Evolutionary conservation across 2,113 vertebrate species (phyloP), one percentile per base, ranked within the genome.

Genomic region (Tragelaphus strepsiceros): DNA sequence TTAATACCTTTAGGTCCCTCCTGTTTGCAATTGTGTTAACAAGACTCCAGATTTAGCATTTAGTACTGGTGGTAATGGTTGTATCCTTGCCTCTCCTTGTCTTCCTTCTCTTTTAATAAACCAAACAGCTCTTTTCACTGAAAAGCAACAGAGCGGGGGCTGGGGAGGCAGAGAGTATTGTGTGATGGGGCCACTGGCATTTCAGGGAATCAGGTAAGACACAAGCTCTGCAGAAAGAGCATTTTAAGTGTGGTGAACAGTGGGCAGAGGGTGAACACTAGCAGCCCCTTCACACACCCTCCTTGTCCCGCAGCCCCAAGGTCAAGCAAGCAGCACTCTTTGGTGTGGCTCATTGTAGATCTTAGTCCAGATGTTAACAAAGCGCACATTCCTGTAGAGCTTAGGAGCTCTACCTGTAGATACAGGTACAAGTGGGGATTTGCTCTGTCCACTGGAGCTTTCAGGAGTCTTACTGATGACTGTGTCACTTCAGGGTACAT

Each of bases 401-500:
- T 82, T 6, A 10, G 26, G 58, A 51, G 49, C 9, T 16, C 54
- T 43, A 43, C 43, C 43, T 17, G 0, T 7, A 78, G 51, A 9
- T 15, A 21, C 5, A 19, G 35, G 32, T 1, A 8, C 22, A 16
- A 2, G 1, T 3, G 19, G 61, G 53, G 14, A 35, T 2, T 30
- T n/a, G 15, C 46, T n/a, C 30, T 13, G 39, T 14, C 46, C 85
- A 4, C 12, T 21, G 32, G 30, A 14, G 43, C 26, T n/a, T 6
- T 46, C 5, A 11, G 39, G 71, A 53, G 83, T 17, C 56, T 53
- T 16, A 15, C 5, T 49, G 9, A 26, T 2, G 12, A 39, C 16
- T 5, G 5, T 15, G 2, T 28, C 22, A 0, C 49, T 24, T 6
- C n/a, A 1, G 2, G 26, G 26, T 5, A 4, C 22, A 5, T 54